Conservation (phyloP, 2,113 vertebrate genomes). For the human region GRCh38 chr1:154621501-154622000, state of each 20-base stretch:
- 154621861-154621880: not conserved
- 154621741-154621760: rapidly evolving
- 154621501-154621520: not conserved
- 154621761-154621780: not conserved
- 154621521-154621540: not conserved
- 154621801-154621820: not conserved
- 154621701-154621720: not conserved
- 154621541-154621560: not conserved
- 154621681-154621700: not conserved
- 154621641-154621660: not conserved
- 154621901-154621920: not conserved
- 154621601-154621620: not conserved
- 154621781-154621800: not conserved
- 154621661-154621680: not conserved
- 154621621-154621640: not conserved
- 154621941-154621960: not conserved
- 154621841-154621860: not conserved
- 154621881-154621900: not conserved
- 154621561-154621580: not conserved
- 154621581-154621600: not conserved
- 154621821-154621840: not conserved
- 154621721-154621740: rapidly evolving
- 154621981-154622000: too few species aligned
- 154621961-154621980: not conserved
- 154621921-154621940: not conserved